Evolutionary conservation across 1,140 invertebrate species (phyloP).

Genomic region (Aphidius gifuensis): DNA sequence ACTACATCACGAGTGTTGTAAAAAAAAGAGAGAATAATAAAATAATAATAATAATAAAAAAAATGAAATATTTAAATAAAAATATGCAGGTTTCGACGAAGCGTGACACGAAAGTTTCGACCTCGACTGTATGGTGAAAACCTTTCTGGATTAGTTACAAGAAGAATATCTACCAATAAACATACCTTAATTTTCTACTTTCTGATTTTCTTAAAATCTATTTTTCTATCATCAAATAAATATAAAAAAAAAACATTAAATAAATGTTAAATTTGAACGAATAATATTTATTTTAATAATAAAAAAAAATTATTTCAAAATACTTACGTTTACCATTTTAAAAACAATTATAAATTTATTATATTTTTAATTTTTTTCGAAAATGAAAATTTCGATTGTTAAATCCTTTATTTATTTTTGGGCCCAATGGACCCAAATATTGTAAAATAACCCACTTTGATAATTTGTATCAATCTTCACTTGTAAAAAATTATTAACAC

Average conservation of each 20-base stretch:
- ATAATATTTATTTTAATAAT: too few relatives aligned
- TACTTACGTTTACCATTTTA: slow-evolving; percentile 23
- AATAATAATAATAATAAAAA: neutral
- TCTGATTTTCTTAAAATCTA: neutral
- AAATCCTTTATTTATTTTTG: too few relatives aligned
- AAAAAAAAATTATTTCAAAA: too few relatives aligned
- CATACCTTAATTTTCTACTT: neutral
- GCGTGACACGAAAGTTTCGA: slow-evolving; percentile 27
- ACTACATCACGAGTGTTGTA: slow-evolving; percentile 7
- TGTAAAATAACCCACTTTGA: too few relatives aligned
- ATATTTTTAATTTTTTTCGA: too few relatives aligned
- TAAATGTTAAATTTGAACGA: too few relatives aligned
- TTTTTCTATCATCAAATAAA: neutral
- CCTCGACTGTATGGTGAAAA: slow-evolving; percentile 20
- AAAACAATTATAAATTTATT: neutral
- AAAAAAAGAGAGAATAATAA: slow-evolving; percentile 1
- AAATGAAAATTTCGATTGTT: too few relatives aligned
- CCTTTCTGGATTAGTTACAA: slow-evolving; percentile 8
- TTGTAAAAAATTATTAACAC: too few relatives aligned
- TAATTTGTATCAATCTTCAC: too few relatives aligned
- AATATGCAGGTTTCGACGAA: slow-evolving; percentile 21
- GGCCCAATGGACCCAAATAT: too few relatives aligned
- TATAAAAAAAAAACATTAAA: too few relatives aligned
- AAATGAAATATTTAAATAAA: neutral
- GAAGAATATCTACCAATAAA: neutral